phyloP scores from a whole-genome alignment of 2,888 invertebrate genomes.

The Catocala fraxini region DNA sequence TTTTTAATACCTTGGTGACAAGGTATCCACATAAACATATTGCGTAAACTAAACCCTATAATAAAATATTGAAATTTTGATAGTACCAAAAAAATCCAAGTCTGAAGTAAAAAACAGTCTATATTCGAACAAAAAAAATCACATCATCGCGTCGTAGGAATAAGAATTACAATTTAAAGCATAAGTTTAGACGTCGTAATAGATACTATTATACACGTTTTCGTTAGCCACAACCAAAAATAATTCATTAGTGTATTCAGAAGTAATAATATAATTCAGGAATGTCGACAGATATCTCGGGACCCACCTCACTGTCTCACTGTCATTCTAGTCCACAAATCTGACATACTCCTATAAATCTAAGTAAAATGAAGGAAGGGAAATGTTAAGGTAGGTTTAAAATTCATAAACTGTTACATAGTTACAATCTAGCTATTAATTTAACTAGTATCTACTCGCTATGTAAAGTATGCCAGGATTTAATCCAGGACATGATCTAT shows the following conservation, averaged over 20 bases:
- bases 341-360: slow-evolving; percentile 16
- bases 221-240: slow-evolving; percentile 16
- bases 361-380: slow-evolving; percentile 14
- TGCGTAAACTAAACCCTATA: too few species aligned
- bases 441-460: too few species aligned
- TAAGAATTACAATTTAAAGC: slow-evolving; percentile 14
- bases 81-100: not conserved
- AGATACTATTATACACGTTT: slow-evolving; percentile 14
- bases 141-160: slow-evolving; percentile 6
- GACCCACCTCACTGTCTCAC: slow-evolving; percentile 42
- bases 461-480: too few species aligned
- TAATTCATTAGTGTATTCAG: slow-evolving; percentile 27
- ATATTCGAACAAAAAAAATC: slow-evolving; percentile 14
- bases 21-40: too few species aligned
- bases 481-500: too few species aligned
- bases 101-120: slow-evolving; percentile 5
- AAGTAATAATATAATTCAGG: slow-evolving; percentile 26
- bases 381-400: too few species aligned
- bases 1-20: too few species aligned
- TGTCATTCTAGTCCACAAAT: slow-evolving; percentile 26
- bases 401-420: too few species aligned
- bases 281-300: slow-evolving; percentile 28
- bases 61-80: too few species aligned
- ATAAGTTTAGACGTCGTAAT: slow-evolving; percentile 8
- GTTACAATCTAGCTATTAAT: too few species aligned